Percentiles rank a stretch among this genome's conserved stretches.
These are phyloP conservation scores for Sycobia sp. DNA, from an alignment of 1,140 invertebrate genomes.

Conservation along the genomic window DNA sequence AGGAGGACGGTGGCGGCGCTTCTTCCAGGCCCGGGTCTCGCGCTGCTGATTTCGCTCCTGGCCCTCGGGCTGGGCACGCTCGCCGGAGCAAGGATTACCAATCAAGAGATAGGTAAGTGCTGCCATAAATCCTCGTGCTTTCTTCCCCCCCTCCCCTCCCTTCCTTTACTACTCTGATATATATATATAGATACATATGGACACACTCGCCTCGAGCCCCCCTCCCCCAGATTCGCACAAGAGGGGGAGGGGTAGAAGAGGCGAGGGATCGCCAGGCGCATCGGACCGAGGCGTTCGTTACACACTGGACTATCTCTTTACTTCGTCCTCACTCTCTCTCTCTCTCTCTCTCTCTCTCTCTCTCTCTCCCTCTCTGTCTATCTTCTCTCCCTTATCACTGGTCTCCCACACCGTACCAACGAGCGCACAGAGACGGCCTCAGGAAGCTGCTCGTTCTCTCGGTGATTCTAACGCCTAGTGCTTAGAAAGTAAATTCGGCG, in stretches of 20 bases:
- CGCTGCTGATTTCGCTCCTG: conserved; percentile 37
- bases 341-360: not conserved
- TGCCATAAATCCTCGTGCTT: conserved; percentile 26
- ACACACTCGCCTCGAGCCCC: too few species aligned
- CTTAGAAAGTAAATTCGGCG: conserved; percentile 27
- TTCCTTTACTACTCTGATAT: not conserved
- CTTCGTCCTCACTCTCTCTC: not conserved
- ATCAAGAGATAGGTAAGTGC: conserved; percentile 54
- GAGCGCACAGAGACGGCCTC: too few species aligned
- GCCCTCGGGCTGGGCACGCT: conserved; percentile 17
- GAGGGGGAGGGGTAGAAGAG: not conserved
- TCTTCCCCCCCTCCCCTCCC: too few species aligned
- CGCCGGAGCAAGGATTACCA: conserved; percentile 42
- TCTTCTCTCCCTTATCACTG: not conserved
- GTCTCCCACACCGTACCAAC: not conserved
- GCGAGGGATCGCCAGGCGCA: not conserved
- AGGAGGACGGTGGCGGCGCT: conserved; percentile 10
- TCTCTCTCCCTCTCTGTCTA: not conserved
- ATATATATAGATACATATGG: not conserved
- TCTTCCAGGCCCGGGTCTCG: conserved; percentile 19
- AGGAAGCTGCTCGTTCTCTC: too few species aligned
- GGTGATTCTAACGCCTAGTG: conserved; percentile 17
- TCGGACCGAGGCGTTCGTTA: conserved; percentile 5
- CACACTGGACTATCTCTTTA: not conserved
- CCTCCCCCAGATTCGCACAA: too few species aligned